phyloP scores from a whole-genome alignment of 2,797 vertebrate species.

The Tapera naevia region DNA sequence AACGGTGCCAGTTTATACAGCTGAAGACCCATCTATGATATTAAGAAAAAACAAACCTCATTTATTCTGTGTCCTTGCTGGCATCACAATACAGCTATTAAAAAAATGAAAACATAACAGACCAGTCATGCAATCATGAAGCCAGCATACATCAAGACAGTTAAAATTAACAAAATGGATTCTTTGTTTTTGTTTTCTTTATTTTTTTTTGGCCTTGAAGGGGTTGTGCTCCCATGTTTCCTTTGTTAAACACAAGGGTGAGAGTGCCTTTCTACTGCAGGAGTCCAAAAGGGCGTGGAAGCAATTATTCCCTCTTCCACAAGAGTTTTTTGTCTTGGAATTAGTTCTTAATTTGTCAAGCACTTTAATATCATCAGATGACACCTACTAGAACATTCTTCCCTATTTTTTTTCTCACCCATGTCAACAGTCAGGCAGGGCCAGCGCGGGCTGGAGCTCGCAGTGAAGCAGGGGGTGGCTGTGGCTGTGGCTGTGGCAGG shows the following conservation, averaged over 20 bases:
- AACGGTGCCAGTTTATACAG: conserved; percentile 38
- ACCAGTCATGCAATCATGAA: background rate
- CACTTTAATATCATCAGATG: background rate
- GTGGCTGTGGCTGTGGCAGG: background rate
- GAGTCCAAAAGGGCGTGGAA: background rate
- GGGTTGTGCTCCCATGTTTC: background rate
- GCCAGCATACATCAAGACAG: background rate
- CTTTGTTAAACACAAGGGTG: background rate
- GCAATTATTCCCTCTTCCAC: background rate
- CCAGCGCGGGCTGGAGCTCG: background rate
- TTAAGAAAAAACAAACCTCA: conserved; percentile 32
- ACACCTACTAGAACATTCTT: background rate
- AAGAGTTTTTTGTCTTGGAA: background rate
- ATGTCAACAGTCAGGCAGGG: background rate
- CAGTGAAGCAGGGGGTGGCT: background rate
- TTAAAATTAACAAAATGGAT: background rate
- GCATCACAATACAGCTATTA: background rate
- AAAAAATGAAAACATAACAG: background rate
- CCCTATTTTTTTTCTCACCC: background rate
- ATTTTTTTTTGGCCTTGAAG: background rate
- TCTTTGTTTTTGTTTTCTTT: background rate
- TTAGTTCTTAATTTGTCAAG: background rate
- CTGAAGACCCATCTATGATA: conserved; percentile 44
- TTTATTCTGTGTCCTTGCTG: conserved; percentile 40
- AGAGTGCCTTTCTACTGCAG: background rate